Conservation (phyloP, 1,140 invertebrate genomes). For the Heliconius himera region DNA sequence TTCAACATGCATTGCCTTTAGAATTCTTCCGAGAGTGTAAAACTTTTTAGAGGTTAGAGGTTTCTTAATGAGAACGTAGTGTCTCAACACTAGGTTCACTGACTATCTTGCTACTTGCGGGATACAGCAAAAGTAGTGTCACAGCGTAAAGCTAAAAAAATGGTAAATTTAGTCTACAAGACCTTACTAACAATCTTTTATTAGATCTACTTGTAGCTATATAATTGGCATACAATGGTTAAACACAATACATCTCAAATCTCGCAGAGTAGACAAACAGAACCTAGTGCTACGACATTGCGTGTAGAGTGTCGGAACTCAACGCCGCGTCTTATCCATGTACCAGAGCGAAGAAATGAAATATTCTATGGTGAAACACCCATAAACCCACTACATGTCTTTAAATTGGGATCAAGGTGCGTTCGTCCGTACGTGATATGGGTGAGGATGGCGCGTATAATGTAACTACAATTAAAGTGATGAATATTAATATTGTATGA, state of each 20-base stretch:
- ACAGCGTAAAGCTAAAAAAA: background rate
- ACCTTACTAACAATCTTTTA: too few relatives aligned
- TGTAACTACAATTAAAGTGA: slow-evolving; percentile 6
- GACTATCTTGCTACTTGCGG: background rate
- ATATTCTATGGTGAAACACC: background rate
- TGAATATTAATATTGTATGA: background rate
- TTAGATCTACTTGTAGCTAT: too few relatives aligned
- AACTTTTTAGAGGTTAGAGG: background rate
- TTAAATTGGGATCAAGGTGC: background rate
- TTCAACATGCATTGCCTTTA: background rate
- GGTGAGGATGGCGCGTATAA: background rate
- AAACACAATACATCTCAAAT: too few relatives aligned
- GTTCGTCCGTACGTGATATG: background rate
- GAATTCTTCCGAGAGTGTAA: background rate
- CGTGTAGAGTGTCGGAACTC: too few relatives aligned
- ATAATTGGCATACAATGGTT: too few relatives aligned
- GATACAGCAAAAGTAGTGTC: background rate
- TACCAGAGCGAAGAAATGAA: background rate
- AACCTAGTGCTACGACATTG: too few relatives aligned
- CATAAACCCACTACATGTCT: background rate
- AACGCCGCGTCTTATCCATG: too few relatives aligned
- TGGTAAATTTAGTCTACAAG: too few relatives aligned
- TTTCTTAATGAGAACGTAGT: background rate
- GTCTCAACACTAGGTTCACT: background rate
- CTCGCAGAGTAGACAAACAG: too few relatives aligned